Base-by-base conservation (phyloP, 2,113 vertebrate species). In the Pluvianellus socialis region DNA sequence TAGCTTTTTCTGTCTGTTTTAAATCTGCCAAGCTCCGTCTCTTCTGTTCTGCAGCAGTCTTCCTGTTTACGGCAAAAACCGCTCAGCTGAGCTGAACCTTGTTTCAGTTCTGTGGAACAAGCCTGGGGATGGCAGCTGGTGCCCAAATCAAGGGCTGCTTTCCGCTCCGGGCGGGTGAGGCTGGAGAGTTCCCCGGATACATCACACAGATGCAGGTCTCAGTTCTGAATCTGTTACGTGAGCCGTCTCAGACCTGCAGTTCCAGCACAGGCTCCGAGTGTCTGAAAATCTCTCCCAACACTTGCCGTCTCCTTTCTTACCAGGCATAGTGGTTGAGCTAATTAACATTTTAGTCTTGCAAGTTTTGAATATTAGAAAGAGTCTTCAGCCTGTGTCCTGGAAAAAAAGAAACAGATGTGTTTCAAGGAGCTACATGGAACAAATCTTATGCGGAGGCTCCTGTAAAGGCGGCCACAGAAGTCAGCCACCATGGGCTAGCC, bases 401-500 rank as follows among this genome's bases (percentile, higher is more conserved):
- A 24, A 50, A 84, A 62, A 89, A n/a, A 79, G 9, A 24, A 52
- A 28, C 30, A 74, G 44, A 52, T 35, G 38, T 82, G 23, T 35
- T 49, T 6, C 7, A 33, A 33, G 33, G 35, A 82, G 47, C 61
- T 44, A 20, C 11, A 12, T 3, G 12, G 50, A 58, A 44, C 35
- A 45, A 9, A 45, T 79, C 11, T 61, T 52, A 73, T 8, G 56
- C 35, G 71, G 55, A 35, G 33, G 24, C 49, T 79, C 45, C 67
- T 52, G 63, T n/a, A 70, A 62, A 26, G 55, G 68, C 77, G 49
- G 40, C 32, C 76, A 1, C n/a, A 21, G 28, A 24, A 66, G 59
- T 9, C 22, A 56, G 50, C 83, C 2, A 0, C 83, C 2, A 0
- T 17, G 56, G 55, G 33, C 50, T 40, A 8, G 23, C 50, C 1